Conservation (phyloP, 2,797 vertebrate species). For the Crocidura indochinensis region DNA sequence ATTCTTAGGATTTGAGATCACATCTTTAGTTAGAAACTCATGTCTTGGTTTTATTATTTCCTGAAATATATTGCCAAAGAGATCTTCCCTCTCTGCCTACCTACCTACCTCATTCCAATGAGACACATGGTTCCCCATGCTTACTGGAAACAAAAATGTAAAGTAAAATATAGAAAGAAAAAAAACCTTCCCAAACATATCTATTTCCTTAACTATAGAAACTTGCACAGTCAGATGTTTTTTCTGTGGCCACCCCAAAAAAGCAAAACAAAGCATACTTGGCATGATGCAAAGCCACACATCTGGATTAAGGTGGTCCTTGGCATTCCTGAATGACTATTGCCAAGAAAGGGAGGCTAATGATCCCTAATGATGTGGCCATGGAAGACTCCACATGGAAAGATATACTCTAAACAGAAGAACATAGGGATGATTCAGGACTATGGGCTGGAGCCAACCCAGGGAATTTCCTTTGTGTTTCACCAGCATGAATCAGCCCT, state of each 20-base stretch:
- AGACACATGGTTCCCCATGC: neutral
- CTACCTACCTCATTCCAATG: no score
- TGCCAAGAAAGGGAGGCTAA: neutral
- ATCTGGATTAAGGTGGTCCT: rapidly evolving
- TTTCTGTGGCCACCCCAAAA: neutral
- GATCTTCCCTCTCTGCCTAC: no score
- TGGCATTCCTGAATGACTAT: neutral
- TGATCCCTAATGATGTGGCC: neutral
- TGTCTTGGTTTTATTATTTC: no score
- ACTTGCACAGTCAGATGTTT: neutral
- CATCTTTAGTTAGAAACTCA: no score
- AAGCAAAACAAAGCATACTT: neutral
- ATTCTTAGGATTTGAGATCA: no score
- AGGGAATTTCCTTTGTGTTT: no score
- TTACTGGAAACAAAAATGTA: neutral
- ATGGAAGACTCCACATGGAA: no score
- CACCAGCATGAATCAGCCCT: no score
- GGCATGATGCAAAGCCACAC: rapidly evolving
- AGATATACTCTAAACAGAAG: neutral
- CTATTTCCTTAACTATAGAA: no score
- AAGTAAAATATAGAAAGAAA: neutral
- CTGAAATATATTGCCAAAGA: no score
- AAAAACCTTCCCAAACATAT: neutral
- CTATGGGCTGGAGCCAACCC: rapidly evolving
- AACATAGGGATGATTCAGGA: rapidly evolving